A percentile compares a stretch with the other conserved stretches of the same genome.
Evolutionary conservation across 2,113 vertebrate species (phyloP).

Genomic region (Hemiprocne comata): DNA sequence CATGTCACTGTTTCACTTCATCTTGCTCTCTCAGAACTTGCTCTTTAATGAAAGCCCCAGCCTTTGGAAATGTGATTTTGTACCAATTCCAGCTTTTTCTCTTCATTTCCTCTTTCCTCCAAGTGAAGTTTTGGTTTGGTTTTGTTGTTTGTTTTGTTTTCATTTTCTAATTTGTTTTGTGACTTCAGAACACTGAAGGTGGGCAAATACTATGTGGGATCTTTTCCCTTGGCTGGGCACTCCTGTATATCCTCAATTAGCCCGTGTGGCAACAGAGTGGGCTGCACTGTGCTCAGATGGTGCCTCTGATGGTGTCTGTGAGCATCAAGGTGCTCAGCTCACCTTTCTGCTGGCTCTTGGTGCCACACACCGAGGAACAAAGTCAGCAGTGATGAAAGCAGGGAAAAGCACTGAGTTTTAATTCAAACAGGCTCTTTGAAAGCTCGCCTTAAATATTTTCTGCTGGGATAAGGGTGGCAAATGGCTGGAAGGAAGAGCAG

Average conservation of each 20-base stretch:
- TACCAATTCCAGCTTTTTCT: not conserved
- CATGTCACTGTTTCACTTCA: not conserved
- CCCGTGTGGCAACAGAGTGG: not conserved
- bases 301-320: not conserved
- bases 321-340: not conserved
- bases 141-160: not conserved
- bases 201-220: not conserved
- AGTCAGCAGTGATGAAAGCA: not conserved
- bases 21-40: not conserved
- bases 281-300: not conserved
- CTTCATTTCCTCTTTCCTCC: not conserved
- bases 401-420: not conserved
- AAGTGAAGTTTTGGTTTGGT: not conserved
- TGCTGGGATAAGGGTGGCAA: not conserved
- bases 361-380: not conserved
- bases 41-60: not conserved
- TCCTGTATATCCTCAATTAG: not conserved
- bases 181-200: not conserved
- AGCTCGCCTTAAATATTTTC: not conserved
- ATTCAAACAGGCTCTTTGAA: not conserved
- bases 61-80: not conserved
- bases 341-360: not conserved
- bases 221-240: not conserved
- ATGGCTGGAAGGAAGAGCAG: not conserved
- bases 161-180: not conserved